Base-by-base conservation (phyloP, 2,113 vertebrate genomes). In the Paraplagusia blochii region DNA sequence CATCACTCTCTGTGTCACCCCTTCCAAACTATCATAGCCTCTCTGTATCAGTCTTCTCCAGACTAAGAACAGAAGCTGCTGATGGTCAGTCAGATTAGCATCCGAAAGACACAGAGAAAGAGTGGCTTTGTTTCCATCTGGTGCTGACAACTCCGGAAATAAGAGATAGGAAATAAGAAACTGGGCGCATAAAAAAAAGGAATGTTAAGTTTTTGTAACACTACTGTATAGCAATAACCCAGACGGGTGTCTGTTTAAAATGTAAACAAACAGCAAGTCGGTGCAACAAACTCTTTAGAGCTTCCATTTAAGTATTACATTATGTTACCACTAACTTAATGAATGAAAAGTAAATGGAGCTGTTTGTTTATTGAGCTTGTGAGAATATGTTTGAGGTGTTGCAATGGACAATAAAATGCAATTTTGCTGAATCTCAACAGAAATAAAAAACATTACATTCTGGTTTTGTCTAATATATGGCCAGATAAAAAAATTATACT, bases 21-120 rank as follows among this genome's bases (percentile, higher is more conserved):
- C 57, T 4, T 38, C 8, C 38, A 16, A 44, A 58, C 63, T 60
- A 8, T 57, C 54, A 38, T 48, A 13, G 64, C 36, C 57, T 49
- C 63, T 68, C 57, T 52, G 43, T 71, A 38, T 77, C 63, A 15
- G 47, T 54, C 55, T 58, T 51, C 78, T 56, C 44, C 57, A 55
- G 69, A 46, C 58, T 42, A 42, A 29, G 43, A 50, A 60, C 66
- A 80, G 70, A 82, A 66, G 66, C 74, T 44, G 58, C 63, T 55
- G 81, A 83, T 85, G 63, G 56, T 69, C 68, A 63, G 57, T 79
- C 47, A 60, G 71, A 85, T 81, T 74, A 74, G 58, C 29, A 52
- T 59, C 43, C 53, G 58, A 63, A 77, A 52, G 7, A 9, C 42
- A 75, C 59, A 60, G 48, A 77, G 69, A 85, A 82, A 77, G 76